Evolutionary conservation across 1,140 invertebrate genomes (phyloP), one percentile per base, ranked within the genome.

Genomic region (Battus philenor): DNA sequence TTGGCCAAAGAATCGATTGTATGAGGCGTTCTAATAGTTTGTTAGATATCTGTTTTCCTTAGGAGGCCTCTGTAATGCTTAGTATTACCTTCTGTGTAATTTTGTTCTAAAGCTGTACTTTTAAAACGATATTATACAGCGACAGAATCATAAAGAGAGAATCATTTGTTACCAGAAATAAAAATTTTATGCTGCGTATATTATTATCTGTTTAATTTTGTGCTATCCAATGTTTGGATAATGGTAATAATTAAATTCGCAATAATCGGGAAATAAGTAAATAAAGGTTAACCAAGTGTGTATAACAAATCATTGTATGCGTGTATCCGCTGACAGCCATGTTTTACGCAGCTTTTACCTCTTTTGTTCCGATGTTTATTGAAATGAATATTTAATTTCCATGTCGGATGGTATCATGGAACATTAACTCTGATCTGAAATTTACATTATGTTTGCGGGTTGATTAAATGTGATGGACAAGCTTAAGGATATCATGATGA

Each of bases 301-400:
- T 47, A 54, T 53, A 55, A 62, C 66, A 70, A 73, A 74, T 79
- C 70, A 72, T 70, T 57, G 48, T 62, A 66, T 44, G 57, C 29
- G 34, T 49, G 31, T 62, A 50, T 60, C 57, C 51, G 57, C 60
- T 53, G 61, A 56, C 66, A 49, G 49, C 26, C 54, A 49, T 51
- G 66, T 70, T 69, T 65, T 59, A 60, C 59, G 59, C 55, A 47
- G 58, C 47, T 60, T 68, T 62, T 59, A 61, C 48, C 47, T 65
- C 36, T 52, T 65, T 63, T 77, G 59, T 72, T 60, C 47, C 45
- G 57, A 57, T 69, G 65, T 76, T 79, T 78, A 72, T 78, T 62
- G 59, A 71, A 78, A 75, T 75, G 54, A 67, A 74, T 71, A 71
- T 81, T 76, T 78, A 70, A 76, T 76, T 73, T 63, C 50, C 59